Percentiles rank a stretch among this genome's conserved stretches.
Evolutionary conservation across 2,113 vertebrate species (phyloP).

Genomic region (Poicephalus meyeri): DNA sequence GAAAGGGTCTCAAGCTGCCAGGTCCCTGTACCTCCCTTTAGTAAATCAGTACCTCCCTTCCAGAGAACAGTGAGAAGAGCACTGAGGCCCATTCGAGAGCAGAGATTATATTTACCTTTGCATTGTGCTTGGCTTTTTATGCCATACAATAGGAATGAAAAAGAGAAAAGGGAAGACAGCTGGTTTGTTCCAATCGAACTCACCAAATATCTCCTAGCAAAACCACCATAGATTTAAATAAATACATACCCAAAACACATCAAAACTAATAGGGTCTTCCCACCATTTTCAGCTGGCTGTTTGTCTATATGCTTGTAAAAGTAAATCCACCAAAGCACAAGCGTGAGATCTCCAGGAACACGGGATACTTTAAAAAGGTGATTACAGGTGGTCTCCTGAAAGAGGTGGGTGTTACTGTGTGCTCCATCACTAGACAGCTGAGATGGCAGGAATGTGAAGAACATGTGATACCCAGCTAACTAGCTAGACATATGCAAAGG

Average conservation of each 20-base stretch:
- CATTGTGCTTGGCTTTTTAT: conserved; percentile 27
- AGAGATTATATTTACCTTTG: not conserved
- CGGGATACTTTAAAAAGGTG: not conserved
- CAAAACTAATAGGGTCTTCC: not conserved
- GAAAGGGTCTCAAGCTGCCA: conserved; percentile 1
- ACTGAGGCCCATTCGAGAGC: not conserved
- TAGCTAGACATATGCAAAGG: fast-evolving
- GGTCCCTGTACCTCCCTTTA: not conserved
- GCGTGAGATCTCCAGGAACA: not conserved
- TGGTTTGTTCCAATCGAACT: not conserved
- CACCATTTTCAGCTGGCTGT: not conserved
- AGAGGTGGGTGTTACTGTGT: not conserved
- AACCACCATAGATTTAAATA: not conserved
- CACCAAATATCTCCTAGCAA: not conserved
- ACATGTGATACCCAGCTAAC: not conserved
- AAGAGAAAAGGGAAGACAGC: not conserved
- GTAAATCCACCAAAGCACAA: not conserved
- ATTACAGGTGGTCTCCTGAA: not conserved
- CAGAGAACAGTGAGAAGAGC: not conserved
- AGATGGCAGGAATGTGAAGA: not conserved
- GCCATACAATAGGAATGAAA: not conserved
- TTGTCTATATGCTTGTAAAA: not conserved
- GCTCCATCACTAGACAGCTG: not conserved
- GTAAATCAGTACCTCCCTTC: conserved; percentile 6
- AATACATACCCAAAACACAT: not conserved